phyloP scores from a whole-genome alignment of 2,888 invertebrate genomes.

The Drosophila prostipennis region DNA sequence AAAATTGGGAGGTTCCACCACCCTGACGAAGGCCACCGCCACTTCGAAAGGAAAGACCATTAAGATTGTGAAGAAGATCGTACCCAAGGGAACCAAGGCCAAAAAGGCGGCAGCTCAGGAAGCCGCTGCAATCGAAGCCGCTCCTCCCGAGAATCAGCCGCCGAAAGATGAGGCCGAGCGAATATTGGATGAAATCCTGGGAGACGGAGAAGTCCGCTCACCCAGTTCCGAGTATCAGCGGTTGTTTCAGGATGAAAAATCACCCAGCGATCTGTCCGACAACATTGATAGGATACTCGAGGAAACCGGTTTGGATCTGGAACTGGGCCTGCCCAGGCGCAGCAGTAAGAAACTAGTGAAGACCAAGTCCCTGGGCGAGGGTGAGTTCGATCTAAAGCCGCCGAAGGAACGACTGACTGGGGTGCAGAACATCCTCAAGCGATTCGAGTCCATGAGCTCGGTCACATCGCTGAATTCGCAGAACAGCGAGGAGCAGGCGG shows the following conservation, averaged over 20 bases:
- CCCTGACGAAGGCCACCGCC: constrained; percentile 51
- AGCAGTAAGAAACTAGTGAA: constrained; percentile 75
- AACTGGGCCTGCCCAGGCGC: constrained; percentile 70
- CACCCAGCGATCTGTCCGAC: constrained; percentile 83
- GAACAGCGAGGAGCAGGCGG: constrained; percentile 66
- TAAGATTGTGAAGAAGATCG: constrained; percentile 80
- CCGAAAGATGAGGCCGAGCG: constrained; percentile 79
- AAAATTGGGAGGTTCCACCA: constrained; percentile 2
- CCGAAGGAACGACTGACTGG: constrained; percentile 57
- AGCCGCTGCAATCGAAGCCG: constrained; percentile 9
- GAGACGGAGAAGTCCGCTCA: constrained; percentile 74
- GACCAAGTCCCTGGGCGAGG: constrained; percentile 80
- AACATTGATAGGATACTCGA: constrained; percentile 82
- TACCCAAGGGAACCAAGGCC: constrained; percentile 80
- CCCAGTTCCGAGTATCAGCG: constrained; percentile 83
- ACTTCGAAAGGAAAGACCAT: constrained; percentile 68
- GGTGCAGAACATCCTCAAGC: constrained; percentile 80
- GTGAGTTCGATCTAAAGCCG: constrained; percentile 66
- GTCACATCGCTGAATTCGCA: constrained; percentile 64
- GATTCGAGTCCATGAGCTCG: constrained; percentile 82
- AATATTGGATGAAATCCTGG: constrained; percentile 82
- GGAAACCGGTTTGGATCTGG: constrained; percentile 80
- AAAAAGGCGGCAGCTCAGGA: constrained; percentile 59
- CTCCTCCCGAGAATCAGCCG: background rate
- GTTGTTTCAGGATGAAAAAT: constrained; percentile 83